Conservation (phyloP, 2,888 invertebrate species). For the Drosophila melanosoma region DNA sequence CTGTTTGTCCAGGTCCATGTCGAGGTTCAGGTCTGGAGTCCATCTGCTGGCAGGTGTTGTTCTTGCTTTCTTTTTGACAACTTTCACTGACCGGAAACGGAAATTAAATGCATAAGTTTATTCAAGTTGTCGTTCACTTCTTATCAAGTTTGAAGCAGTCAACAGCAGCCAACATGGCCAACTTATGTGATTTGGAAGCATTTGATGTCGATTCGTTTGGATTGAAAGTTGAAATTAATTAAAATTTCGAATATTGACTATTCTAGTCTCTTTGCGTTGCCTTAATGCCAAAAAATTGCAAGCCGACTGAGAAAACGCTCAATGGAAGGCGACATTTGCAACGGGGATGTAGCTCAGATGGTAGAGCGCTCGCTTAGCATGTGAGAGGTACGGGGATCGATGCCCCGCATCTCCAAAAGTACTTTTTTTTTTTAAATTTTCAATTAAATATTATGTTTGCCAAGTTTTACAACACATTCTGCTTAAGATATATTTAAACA, state of each 20-base stretch:
- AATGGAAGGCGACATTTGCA: constrained; percentile 31
- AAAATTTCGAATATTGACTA: neutral
- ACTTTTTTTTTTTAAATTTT: neutral
- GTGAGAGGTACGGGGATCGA: constrained; percentile 85
- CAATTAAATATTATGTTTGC: neutral
- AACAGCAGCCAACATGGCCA: neutral
- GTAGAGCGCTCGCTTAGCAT: constrained; percentile 86
- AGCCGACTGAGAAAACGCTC: constrained; percentile 23
- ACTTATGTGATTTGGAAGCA: constrained; percentile 9
- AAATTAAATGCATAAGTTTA: constrained; percentile 80
- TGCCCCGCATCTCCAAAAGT: constrained; percentile 84
- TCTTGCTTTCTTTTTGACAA: constrained; percentile 65
- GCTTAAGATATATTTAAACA: neutral
- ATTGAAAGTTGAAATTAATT: constrained; percentile 11
- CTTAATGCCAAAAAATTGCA: neutral
- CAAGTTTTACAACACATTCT: neutral
- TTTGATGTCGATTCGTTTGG: neutral
- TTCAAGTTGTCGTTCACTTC: constrained; percentile 41
- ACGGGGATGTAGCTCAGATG: constrained; percentile 85
- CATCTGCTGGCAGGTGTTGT: constrained; percentile 58
- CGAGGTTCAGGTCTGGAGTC: constrained; percentile 13
- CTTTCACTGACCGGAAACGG: constrained; percentile 81
- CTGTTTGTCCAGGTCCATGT: constrained; percentile 6
- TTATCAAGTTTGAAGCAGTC: constrained; percentile 55
- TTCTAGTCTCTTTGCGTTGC: neutral